These are phyloP conservation scores for Hyposoter dolosus DNA, from an alignment of 2,888 invertebrate genomes.

Conservation along the genomic window DNA sequence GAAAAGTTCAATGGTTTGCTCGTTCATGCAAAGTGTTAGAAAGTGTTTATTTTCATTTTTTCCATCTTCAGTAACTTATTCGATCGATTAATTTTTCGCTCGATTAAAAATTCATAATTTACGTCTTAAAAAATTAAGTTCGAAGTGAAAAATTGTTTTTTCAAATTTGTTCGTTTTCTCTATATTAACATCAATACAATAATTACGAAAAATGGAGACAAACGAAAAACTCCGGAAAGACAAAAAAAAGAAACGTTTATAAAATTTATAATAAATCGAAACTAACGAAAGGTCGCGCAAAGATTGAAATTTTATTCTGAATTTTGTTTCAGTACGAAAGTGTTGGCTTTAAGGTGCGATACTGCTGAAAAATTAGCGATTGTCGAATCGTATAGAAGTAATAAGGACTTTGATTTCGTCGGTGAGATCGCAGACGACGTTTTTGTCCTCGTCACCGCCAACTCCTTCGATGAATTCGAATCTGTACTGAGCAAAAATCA, in stretches of 20 bases:
- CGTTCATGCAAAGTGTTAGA: no score
- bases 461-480: slow-evolving; percentile 73
- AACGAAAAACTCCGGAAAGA: no score
- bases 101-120: no score
- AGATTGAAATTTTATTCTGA: not conserved
- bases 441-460: slow-evolving; percentile 76
- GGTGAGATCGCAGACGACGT: slow-evolving; percentile 66
- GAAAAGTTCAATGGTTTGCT: not conserved
- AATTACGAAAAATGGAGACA: no score
- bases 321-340: slow-evolving; percentile 75
- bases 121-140: no score
- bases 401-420: slow-evolving; percentile 76
- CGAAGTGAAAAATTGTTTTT: no score
- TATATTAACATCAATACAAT: no score
- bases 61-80: no score
- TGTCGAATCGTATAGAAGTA: slow-evolving; percentile 69
- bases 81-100: no score
- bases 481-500: slow-evolving; percentile 78
- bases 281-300: not conserved
- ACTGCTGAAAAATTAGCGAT: slow-evolving; percentile 70
- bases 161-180: no score
- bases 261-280: not conserved
- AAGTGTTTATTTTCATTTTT: no score
- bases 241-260: no score
- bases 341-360: slow-evolving; percentile 72